These are phyloP conservation scores for Scophthalmus maximus DNA, from an alignment of 2,113 vertebrate genomes.

Conservation along the genomic window DNA sequence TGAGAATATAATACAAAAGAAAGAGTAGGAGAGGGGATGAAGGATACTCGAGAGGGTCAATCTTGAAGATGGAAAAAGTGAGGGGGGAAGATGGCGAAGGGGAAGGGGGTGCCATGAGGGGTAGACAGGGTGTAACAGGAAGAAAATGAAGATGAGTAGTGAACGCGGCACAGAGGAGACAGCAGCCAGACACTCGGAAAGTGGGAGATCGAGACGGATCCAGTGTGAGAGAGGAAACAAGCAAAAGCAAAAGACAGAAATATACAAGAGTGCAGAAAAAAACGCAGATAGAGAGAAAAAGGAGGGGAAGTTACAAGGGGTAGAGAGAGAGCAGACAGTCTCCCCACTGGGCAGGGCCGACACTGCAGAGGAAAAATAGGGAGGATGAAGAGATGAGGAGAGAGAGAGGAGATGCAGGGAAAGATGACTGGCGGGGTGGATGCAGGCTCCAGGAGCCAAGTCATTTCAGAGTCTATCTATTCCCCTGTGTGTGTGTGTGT, in stretches of 20 bases:
- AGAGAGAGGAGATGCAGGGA: slow-evolving; percentile 17
- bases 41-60: slow-evolving; percentile 10
- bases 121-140: slow-evolving; percentile 21
- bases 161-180: slow-evolving; percentile 30
- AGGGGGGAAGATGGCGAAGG: neutral
- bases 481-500: slow-evolving; percentile 7
- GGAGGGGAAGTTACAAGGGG: neutral
- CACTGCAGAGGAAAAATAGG: slow-evolving; percentile 60
- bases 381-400: slow-evolving; percentile 43
- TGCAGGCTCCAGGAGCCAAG: slow-evolving; percentile 36
- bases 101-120: slow-evolving; percentile 7
- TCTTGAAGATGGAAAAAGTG: slow-evolving; percentile 10
- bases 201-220: slow-evolving; percentile 49
- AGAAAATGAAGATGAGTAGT: slow-evolving; percentile 33
- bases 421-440: slow-evolving; percentile 29
- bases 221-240: slow-evolving; percentile 28
- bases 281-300: slow-evolving; percentile 36
- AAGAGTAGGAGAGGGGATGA: neutral
- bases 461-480: slow-evolving; percentile 30
- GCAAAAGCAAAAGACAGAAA: slow-evolving; percentile 57
- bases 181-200: slow-evolving; percentile 39
- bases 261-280: slow-evolving; percentile 52
- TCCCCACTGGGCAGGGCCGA: slow-evolving; percentile 57
- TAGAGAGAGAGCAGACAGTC: slow-evolving; percentile 26
- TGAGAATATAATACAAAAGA: slow-evolving; percentile 2